Conservation (phyloP, 2,888 invertebrate genomes). For the Elegia similella region DNA sequence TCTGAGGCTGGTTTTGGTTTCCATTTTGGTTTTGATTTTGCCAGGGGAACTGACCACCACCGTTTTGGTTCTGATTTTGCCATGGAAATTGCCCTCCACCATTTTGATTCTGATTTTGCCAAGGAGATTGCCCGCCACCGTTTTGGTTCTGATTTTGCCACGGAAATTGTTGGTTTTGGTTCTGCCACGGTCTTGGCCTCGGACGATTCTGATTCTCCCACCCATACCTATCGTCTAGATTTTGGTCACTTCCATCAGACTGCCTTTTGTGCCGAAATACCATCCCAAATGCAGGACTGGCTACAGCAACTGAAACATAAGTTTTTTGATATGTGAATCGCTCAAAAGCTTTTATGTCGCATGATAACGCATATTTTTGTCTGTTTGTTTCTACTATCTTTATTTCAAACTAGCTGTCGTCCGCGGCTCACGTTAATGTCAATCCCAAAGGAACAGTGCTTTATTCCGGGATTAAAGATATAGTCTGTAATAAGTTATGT, state of each 20-base stretch:
- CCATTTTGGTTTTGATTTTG: slow-evolving; percentile 7
- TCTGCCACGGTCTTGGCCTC: slow-evolving; percentile 1
- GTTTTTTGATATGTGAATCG: background rate
- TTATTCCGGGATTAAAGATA: too few relatives aligned
- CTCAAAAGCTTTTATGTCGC: too few relatives aligned
- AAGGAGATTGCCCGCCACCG: slow-evolving; percentile 16
- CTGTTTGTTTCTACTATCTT: too few relatives aligned
- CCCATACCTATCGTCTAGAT: slow-evolving; percentile 59
- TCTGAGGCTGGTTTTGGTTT: slow-evolving; percentile 6
- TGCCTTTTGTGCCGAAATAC: slow-evolving; percentile 46
- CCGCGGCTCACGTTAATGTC: too few relatives aligned
- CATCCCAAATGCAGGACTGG: slow-evolving; percentile 38
- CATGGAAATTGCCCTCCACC: slow-evolving; percentile 20
- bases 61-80: slow-evolving; percentile 16
- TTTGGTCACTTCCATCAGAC: slow-evolving; percentile 27
- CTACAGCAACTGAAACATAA: slow-evolving; percentile 43
- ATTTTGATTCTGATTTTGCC: slow-evolving; percentile 23
- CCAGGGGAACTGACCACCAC: slow-evolving; percentile 7
- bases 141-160: slow-evolving; percentile 19
- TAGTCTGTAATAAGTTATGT: too few relatives aligned
- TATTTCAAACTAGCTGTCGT: too few relatives aligned
- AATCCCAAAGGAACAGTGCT: too few relatives aligned
- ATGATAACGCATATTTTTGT: too few relatives aligned
- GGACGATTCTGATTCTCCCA: slow-evolving; percentile 7
- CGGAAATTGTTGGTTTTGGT: slow-evolving; percentile 16